Percentiles rank a stretch among this genome's conserved stretches.
Evolutionary conservation across 2,797 vertebrate genomes (phyloP).

Genomic region (Coreius guichenoti): DNA sequence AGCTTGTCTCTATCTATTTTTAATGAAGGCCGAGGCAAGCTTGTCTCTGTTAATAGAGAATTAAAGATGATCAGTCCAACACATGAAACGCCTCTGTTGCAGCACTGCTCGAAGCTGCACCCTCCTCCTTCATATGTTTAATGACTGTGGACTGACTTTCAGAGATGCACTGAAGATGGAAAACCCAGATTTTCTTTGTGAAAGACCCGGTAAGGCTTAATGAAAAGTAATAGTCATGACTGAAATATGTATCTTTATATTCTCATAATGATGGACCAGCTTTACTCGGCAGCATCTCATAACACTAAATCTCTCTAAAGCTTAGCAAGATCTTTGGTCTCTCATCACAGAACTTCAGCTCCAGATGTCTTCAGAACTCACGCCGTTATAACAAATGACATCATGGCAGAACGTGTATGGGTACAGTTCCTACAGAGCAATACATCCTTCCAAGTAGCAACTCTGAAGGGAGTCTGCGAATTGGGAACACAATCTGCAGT

Average conservation of each 20-base stretch:
- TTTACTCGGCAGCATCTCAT: background rate
- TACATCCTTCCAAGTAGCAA: background rate
- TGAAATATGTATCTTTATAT: background rate
- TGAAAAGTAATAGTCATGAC: constrained; percentile 42
- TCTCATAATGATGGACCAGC: constrained; percentile 1
- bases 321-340: background rate
- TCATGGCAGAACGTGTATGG: constrained; percentile 6
- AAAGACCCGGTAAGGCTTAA: constrained; percentile 44
- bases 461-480: constrained; percentile 2
- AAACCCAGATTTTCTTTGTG: constrained; percentile 39
- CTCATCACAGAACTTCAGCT: constrained; percentile 3
- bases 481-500: constrained; percentile 28
- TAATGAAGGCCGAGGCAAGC: constrained; percentile 78
- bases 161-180: constrained; percentile 51
- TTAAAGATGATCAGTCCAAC: constrained; percentile 75
- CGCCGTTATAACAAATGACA: background rate
- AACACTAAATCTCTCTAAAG: constrained; percentile 11
- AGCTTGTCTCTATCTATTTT: constrained; percentile 82
- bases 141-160: constrained; percentile 43
- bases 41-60: constrained; percentile 81
- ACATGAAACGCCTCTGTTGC: constrained; percentile 70
- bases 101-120: constrained; percentile 30
- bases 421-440: constrained; percentile 1
- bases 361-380: constrained; percentile 17
- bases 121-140: constrained; percentile 47